Evolutionary conservation across 2,797 vertebrate genomes (phyloP), one percentile per base, ranked within the genome.

Genomic region (Leucoraja ocellata): DNA sequence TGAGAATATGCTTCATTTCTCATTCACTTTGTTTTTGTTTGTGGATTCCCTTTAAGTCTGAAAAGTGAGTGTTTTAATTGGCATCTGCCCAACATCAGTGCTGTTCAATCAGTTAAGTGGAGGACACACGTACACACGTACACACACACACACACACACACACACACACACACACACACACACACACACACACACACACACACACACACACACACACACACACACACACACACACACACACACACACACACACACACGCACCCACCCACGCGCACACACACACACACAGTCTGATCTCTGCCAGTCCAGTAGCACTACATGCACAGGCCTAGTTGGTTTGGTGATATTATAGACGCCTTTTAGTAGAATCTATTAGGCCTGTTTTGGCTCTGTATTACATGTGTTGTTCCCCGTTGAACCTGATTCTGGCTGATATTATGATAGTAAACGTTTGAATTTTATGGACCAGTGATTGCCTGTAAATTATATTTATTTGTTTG

Each of bases 71-170:
- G 71, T 25, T 92, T 74, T 73, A 73, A 58, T 54, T 54, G 90
- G 23, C 4, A 58, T 6, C 32, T 54, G 25, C 28, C 28, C 58
- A 18, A 54, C 76, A 74, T 76, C 71, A 28, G 36, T 91, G 68
- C 10, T 91, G 88, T 91, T 21, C 32, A 25, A 58, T 13, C 36
- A 58, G 90, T 76, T 71, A 92, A 76, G 90, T 73, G 73, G 90
- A 9, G 39, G 71, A 28, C 25, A 58, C 9, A 54, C 21, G 7
- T 4, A 5, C 46, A 54, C 46, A 54, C 46, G 3, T 4, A 5
- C 46, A 5, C 46, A 5, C 46, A 54, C 46, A 54, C 46, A 54
- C 46, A 54, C 46, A 54, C 46, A 54, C 46, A 54, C 46, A 54
- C 46, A 54, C 46, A 54, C 46, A 5, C 46, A 54, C 46, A 5